Evolutionary conservation across 1,140 invertebrate species (phyloP).

Genomic region (Neodiprion virginianus): DNA sequence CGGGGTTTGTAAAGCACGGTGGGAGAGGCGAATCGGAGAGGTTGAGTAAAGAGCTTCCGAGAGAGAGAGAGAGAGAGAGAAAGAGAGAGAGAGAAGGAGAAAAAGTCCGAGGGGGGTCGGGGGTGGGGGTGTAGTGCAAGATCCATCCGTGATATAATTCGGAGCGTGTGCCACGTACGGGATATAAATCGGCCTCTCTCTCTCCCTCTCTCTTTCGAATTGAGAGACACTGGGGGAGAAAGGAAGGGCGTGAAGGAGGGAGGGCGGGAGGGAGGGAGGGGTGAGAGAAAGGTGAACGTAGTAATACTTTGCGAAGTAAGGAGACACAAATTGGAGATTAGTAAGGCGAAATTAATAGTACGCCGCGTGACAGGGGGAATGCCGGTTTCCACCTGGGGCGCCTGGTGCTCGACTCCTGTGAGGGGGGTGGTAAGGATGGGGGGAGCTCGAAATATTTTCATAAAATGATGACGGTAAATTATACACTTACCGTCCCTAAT

Average conservation of each 20-base stretch:
- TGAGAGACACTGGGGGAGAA: background rate
- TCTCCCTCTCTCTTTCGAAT: background rate
- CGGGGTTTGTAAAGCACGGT: too few relatives aligned
- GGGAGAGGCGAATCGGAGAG: too few relatives aligned
- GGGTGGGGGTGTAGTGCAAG: too few relatives aligned
- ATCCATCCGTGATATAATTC: too few relatives aligned
- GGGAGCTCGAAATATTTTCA: background rate
- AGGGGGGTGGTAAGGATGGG: background rate
- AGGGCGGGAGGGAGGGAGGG: background rate
- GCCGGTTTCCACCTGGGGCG: constrained; percentile 43
- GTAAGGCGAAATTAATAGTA: constrained; percentile 53
- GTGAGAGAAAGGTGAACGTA: constrained; percentile 17
- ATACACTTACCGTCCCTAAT: background rate
- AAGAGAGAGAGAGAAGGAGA: background rate
- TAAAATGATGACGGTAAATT: background rate
- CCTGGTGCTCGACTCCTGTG: background rate
- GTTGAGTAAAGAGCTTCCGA: too few relatives aligned
- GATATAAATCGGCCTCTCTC: background rate
- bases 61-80: background rate
- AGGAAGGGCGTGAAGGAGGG: background rate
- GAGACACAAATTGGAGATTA: constrained; percentile 55
- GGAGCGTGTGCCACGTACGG: background rate
- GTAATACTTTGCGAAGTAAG: constrained; percentile 42
- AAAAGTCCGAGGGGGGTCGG: background rate
- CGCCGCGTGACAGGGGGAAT: constrained; percentile 43